Evolutionary conservation across 2,113 vertebrate species (phyloP).

Genomic region (Petaurus breviceps): DNA sequence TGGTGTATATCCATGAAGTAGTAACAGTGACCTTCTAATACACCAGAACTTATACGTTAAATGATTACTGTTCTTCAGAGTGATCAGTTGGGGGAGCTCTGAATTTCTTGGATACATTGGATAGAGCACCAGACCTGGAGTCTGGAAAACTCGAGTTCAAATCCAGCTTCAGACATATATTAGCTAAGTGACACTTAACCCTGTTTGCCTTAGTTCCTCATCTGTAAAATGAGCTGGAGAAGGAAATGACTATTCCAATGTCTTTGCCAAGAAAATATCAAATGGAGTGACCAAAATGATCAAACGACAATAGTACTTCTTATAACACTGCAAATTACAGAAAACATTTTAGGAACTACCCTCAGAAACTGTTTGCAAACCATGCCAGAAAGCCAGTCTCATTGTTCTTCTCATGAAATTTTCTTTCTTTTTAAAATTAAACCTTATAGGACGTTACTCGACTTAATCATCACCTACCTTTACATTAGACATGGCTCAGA

Average conservation of each 20-base stretch:
- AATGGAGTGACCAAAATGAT: background rate
- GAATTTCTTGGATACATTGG: background rate
- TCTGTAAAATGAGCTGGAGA: background rate
- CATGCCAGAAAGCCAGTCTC: background rate
- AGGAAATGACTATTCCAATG: background rate
- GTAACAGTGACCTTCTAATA: background rate
- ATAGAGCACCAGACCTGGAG: no score
- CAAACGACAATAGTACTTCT: background rate
- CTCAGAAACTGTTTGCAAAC: background rate
- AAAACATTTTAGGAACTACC: background rate
- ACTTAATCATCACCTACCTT: background rate
- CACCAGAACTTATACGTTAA: background rate
- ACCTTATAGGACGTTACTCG: background rate
- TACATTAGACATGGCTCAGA: background rate
- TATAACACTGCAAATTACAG: background rate
- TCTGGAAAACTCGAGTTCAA: no score
- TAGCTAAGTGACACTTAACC: no score
- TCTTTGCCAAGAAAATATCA: background rate
- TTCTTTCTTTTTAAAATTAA: background rate
- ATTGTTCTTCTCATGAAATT: background rate
- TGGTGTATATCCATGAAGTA: no score
- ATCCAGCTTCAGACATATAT: no score
- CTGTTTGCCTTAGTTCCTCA: background rate
- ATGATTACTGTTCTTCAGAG: background rate
- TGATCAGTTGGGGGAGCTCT: background rate